Conservation (phyloP, 2,888 invertebrate genomes). For the Sepiola atlantica region DNA sequence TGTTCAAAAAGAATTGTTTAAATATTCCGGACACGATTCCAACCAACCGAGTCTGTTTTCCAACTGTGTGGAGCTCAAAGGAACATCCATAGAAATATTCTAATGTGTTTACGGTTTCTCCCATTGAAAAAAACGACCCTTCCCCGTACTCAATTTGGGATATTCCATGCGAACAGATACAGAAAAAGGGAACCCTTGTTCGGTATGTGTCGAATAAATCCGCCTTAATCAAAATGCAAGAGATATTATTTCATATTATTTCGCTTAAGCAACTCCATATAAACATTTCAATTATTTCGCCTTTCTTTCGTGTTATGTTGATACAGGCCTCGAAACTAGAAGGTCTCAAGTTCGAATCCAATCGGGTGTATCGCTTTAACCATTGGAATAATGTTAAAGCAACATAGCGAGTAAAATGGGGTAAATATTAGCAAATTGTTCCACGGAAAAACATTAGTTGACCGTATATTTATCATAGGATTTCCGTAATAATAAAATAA, state of each 20-base stretch:
- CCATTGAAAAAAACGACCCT: background rate
- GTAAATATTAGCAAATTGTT: too few relatives aligned
- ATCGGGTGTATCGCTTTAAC: too few relatives aligned
- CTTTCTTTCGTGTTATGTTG: background rate
- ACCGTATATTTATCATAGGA: too few relatives aligned
- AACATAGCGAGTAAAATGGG: too few relatives aligned
- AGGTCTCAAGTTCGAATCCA: too few relatives aligned
- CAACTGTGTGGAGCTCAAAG: background rate
- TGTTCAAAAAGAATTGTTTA: background rate
- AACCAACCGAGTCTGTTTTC: background rate
- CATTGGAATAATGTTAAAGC: too few relatives aligned
- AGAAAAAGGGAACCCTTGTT: background rate
- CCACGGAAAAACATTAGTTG: too few relatives aligned
- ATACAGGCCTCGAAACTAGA: too few relatives aligned
- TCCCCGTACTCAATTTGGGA: background rate
- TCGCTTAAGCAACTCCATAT: background rate
- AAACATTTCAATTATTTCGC: background rate
- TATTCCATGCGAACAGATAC: background rate
- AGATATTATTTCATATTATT: conserved; percentile 32
- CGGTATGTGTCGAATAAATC: background rate
- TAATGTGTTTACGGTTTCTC: background rate
- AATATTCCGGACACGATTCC: background rate
- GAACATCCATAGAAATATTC: background rate
- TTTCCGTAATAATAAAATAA: too few relatives aligned
- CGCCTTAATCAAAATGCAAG: background rate